Base-by-base conservation (phyloP, 2,888 invertebrate genomes). In the Diabrotica balteata region DNA sequence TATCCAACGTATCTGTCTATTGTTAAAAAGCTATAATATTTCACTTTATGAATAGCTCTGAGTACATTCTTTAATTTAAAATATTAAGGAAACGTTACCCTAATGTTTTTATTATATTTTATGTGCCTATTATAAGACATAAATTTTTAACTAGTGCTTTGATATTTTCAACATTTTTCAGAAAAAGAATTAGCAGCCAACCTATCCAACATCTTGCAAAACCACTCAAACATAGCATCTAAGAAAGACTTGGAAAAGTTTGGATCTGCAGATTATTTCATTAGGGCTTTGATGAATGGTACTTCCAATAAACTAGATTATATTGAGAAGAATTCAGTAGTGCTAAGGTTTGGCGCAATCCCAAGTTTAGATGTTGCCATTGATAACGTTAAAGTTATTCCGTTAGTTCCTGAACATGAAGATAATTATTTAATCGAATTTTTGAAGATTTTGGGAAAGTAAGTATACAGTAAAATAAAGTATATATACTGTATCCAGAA, bases 271-370 rank as follows among this genome's bases (percentile, higher is more conserved):
- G 47, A 47, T 47, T 47, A 47, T 47, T 47, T 47, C 9, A 10
- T 47, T 1, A 10, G 10, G 6, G 47, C 47, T 47, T 47, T 47
- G 47, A 32, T 32, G 32, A 32, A 32, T 32, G 32, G 32, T 32
- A 47, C 47, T 9, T 9, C 8, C 8, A 47, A 47, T 7, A 9
- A 47, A 8, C 9, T 10, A 9, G 54, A 55, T 45, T 49, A 64
- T 10, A 6, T 69, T 7, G 54, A 64, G 11, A 83, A 74, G 80
- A 85, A 69, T 51, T 68, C 71, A 8, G 46, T 74, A 44, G 50
- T 75, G 1, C 54, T 75, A n/a, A 69, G 64, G 44, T 62, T 73
- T 22, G 76, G 75, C 5, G 54, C 64, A 7, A 46, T 68, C 11
- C 49, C 58, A 42, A 58, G 7, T 43, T 4, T 46, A 8, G 50